phyloP scores from a whole-genome alignment of 2,113 vertebrate species.

The Bothrops jararaca region DNA sequence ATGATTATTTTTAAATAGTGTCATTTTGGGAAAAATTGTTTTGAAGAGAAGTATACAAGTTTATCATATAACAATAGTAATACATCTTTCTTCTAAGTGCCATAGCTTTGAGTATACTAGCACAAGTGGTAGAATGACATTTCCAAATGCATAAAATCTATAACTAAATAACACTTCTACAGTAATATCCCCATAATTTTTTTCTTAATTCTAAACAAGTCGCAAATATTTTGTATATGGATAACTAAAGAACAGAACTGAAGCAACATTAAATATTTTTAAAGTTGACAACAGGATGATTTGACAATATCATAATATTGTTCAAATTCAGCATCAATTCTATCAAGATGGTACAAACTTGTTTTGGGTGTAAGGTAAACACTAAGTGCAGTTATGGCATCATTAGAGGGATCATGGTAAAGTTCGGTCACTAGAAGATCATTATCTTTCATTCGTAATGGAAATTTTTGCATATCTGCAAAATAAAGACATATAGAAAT shows the following conservation, averaged over 20 bases:
- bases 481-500: slow-evolving; percentile 7
- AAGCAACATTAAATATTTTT: neutral
- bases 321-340: neutral
- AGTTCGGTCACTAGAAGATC: slow-evolving; percentile 95
- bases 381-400: slow-evolving; percentile 93
- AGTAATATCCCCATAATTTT: neutral
- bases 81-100: neutral
- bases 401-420: slow-evolving; percentile 95
- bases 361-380: slow-evolving; percentile 98
- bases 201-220: neutral
- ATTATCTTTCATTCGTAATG: slow-evolving; percentile 95
- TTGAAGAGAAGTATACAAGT: neutral
- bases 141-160: neutral
- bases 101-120: neutral
- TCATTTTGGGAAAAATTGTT: neutral
- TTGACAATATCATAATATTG: neutral
- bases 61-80: neutral
- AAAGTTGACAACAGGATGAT: neutral
- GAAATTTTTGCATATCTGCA: slow-evolving; percentile 98
- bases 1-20: neutral
- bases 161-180: neutral
- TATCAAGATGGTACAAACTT: slow-evolving; percentile 74
- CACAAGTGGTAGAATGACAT: neutral
- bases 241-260: neutral
- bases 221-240: neutral